Evolutionary conservation across 2,797 vertebrate genomes (phyloP), one percentile per base, ranked within the genome.

Genomic region (Falco rusticolus): DNA sequence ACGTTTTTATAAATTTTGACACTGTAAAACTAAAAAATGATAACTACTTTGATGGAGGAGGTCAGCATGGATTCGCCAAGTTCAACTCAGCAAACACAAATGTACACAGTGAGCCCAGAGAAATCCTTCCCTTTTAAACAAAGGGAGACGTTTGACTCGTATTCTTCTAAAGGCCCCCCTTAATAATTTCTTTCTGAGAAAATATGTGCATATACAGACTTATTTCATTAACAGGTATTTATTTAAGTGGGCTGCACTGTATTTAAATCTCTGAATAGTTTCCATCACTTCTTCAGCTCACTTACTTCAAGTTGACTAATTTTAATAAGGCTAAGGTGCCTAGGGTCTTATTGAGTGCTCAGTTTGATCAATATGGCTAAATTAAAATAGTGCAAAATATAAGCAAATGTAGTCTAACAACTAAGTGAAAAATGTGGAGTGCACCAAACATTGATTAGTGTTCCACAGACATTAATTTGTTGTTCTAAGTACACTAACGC

Each of bases 361-460:
- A 84, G 96, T 97, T 98, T 98, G 98, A 98, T 98, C 98, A 98
- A 98, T 98, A 98, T 97, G 93, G 96, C 96, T 98, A 98, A 98
- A 98, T 98, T 98, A 98, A 98, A 98, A 98, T 98, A 97, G 98
- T 98, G 97, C 97, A 97, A 98, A 98, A 98, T 98, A 98, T 98
- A 98, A 98, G 97, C 97, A 98, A 98, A 98, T 97, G 96, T 97
- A 97, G 97, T 98, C 97, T 98, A 98, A 98, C 98, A 97, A 97
- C 98, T 97, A 95, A 10, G 93, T 98, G 98, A 98, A 98, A 98
- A 98, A 98, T 98, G 97, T 84, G 88, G 94, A 95, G 90, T 69
- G 87, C 83, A 61, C 96, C 80, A 90, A 94, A 76, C 97, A 98
- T 98, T 97, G 98, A 98, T 98, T 98, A 96, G 93, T 85, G 72